Evolutionary conservation across 1,140 invertebrate genomes (phyloP), one percentile per base, ranked within the genome.

Genomic region (Chelonus insularis): DNA sequence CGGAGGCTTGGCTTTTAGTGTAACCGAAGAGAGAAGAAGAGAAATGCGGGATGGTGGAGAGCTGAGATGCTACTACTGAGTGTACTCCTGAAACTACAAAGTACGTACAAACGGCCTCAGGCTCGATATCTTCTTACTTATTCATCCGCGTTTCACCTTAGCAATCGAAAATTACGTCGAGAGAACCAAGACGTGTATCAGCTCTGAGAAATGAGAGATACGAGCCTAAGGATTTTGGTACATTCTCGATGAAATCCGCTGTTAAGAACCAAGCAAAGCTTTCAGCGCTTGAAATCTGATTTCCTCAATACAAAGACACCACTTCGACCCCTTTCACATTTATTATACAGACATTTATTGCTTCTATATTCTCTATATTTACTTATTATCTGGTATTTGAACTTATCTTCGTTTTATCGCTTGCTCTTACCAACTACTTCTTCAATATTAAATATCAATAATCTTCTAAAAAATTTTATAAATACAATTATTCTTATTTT

Each of bases 61-160:
- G 54, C 45, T 23, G 9, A 57, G 23, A 57, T 41, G 41, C 34
- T 43, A 25, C 21, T 20, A 14, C 16, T 21, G 34, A 18, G n/a
- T 39, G 51, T 51, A 55, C 57, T 51, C 36, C 29, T 12, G 60
- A 43, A 68, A 73, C 66, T 73, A 73, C 77, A 78, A 78, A 78
- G 76, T 76, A 67, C 66, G 68, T 67, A 71, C 72, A 77, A 77
- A 79, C 72, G 72, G 77, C 77, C 74, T 65, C 67, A 66, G 78
- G 76, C 76, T 74, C 75, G 73, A 79, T 79, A 80, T 77, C 75
- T 78, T 78, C 74, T 80, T 68, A 77, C 76, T 81, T 78, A 80
- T 81, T 81, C 77, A 81, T 77, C 64, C 66, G 63, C 67, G 60
- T 65, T 72, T 71, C 70, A 72, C 69, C 72, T 76, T 70, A 68